Base-by-base conservation (phyloP, 2,113 vertebrate genomes). In the Oreochromis niloticus region DNA sequence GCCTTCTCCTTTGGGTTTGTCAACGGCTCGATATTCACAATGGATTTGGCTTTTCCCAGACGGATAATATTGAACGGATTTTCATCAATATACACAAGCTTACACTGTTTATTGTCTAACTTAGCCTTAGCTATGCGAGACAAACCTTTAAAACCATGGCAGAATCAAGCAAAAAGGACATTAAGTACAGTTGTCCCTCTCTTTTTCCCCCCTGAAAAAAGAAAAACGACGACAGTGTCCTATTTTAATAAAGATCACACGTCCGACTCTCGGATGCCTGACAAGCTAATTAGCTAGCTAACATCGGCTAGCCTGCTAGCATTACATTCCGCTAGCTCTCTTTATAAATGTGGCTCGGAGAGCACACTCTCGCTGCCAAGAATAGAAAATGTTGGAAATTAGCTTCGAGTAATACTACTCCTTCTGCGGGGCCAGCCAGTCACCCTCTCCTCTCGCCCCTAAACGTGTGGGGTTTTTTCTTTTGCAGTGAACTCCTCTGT, bases 251-350 rank as follows among this genome's bases (percentile, higher is more conserved):
- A 87, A 83, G 86, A 90, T 87, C 94, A 90, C 87, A 92, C 90
- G 91, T 91, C 84, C 85, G 81, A 92, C 83, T 91, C 89, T 34
- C 85, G 80, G 79, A 89, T 90, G 91, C 84, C 93, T 89, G 85
- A 90, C 91, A 34, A 94, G 95, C 94, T 96, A 96, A 96, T 95
- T 93, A 96, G 93, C 93, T 66, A 91, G 94, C 95, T 93, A 91
- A 86, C 93, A 54, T 57, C 50, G 84, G 94, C 94, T 93, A 91
- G 90, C 94, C 9, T 19, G 89, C 91, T 96, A 96, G 93, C 95
- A 93, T 93, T 94, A 95, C 95, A 95, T 96, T 95, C 95, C 95
- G 94, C 94, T 95, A 95, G 93, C 93, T 94, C 90, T 54, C 83
- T 4, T 54, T 88, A 85, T 92, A 88, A 92, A 93, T 90, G 92